Conservation (phyloP, 2,888 invertebrate genomes). For the Monochamus alternatus region DNA sequence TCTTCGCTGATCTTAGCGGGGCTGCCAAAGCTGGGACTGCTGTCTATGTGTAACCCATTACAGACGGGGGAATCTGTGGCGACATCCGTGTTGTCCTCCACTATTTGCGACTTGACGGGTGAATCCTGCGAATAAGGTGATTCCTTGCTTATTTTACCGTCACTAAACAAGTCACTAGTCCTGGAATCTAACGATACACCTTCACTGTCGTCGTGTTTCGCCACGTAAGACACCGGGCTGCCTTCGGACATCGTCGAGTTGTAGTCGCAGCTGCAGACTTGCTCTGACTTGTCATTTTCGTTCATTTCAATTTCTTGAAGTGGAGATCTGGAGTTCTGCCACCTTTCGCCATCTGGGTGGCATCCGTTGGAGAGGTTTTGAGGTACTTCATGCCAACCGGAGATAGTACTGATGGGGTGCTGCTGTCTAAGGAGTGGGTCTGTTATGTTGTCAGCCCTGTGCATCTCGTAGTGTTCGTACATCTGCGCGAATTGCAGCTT, state of each 20-base stretch:
- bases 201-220: conserved; percentile 72
- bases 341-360: conserved; percentile 63
- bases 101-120: conserved; percentile 65
- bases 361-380: conserved; percentile 67
- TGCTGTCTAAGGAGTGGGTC: conserved; percentile 95
- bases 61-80: conserved; percentile 66
- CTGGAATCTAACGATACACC: conserved; percentile 73
- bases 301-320: conserved; percentile 64
- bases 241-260: conserved; percentile 72
- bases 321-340: conserved; percentile 61
- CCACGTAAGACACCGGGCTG: conserved; percentile 71
- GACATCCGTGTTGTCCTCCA: conserved; percentile 56
- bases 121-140: conserved; percentile 73
- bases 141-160: conserved; percentile 76
- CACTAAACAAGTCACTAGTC: conserved; percentile 76
- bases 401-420: conserved; percentile 95
- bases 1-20: conserved; percentile 66
- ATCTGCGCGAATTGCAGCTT: conserved; percentile 97
- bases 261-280: conserved; percentile 70
- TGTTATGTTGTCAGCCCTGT: conserved; percentile 94
- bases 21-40: conserved; percentile 67
- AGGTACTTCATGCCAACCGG: conserved; percentile 89
- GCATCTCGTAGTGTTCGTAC: conserved; percentile 96
- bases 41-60: conserved; percentile 69
- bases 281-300: conserved; percentile 67